These are phyloP conservation scores for Choreutis nemorana DNA, from an alignment of 2,888 invertebrate species.

Conservation along the genomic window DNA sequence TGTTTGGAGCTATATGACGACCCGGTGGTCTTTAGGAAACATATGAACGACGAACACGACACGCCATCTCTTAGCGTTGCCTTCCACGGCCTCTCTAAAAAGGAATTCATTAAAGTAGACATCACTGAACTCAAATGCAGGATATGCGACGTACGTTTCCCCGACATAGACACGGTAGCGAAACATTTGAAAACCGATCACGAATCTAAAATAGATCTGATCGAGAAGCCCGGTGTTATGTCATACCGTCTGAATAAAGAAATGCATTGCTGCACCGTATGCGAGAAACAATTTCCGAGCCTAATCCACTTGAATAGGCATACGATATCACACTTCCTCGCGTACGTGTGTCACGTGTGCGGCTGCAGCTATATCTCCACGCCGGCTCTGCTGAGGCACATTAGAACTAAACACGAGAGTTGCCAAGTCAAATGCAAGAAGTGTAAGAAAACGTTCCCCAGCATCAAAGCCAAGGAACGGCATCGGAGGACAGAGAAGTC, in stretches of 20 bases:
- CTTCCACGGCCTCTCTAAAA: constrained; percentile 42
- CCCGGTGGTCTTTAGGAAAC: constrained; percentile 32
- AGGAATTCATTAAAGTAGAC: constrained; percentile 48
- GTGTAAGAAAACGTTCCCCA: constrained; percentile 43
- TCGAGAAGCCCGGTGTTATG: constrained; percentile 41
- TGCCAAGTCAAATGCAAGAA: constrained; percentile 42
- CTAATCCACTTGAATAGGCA: constrained; percentile 45
- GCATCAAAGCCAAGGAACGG: constrained; percentile 45
- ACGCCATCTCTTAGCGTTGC: constrained; percentile 39
- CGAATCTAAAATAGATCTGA: constrained; percentile 21
- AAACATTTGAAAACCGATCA: constrained; percentile 29
- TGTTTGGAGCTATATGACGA: constrained; percentile 48
- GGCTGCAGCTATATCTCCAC: constrained; percentile 48
- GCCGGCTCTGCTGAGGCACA: constrained; percentile 38
- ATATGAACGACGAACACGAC: constrained; percentile 41
- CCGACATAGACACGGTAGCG: constrained; percentile 27
- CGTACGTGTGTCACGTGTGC: constrained; percentile 49
- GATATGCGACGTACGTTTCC: constrained; percentile 22
- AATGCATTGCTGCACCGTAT: constrained; percentile 36
- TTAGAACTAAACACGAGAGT: constrained; percentile 41
- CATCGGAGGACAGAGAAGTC: constrained; percentile 41
- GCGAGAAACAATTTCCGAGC: constrained; percentile 37
- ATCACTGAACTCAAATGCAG: constrained; percentile 38
- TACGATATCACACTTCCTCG: constrained; percentile 46
- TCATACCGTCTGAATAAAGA: constrained; percentile 39